Evolutionary conservation across 2,888 invertebrate genomes (phyloP).

Genomic region (Ephialtes manifestator): DNA sequence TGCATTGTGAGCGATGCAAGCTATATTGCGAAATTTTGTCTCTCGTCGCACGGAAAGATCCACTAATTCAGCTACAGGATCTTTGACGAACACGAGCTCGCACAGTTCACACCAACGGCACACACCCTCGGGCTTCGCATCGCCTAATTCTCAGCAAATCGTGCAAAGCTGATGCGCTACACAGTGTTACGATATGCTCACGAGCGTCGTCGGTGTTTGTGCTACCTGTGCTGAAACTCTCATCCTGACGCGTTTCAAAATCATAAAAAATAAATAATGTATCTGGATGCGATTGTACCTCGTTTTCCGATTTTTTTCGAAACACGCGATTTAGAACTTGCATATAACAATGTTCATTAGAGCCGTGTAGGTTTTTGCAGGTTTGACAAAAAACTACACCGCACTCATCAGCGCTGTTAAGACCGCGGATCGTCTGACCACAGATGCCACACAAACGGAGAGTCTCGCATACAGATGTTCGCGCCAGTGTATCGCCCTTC

Average conservation of each 20-base stretch:
- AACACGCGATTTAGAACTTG: not conserved
- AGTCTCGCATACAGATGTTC: no score
- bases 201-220: not conserved
- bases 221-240: no score
- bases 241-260: no score
- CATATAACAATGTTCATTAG: not conserved
- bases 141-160: not conserved
- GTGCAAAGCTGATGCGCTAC: not conserved
- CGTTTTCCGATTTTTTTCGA: not conserved
- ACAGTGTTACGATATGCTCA: not conserved
- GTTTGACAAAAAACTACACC: no score
- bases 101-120: no score
- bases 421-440: no score
- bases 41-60: constrained; percentile 39
- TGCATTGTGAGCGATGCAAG: constrained; percentile 63
- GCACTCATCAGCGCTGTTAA: no score
- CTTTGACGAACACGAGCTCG: not conserved
- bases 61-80: constrained; percentile 55
- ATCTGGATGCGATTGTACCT: no score
- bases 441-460: no score
- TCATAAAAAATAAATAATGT: no score
- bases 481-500: no score
- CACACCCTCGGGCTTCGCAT: not conserved
- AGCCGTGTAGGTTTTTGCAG: no score
- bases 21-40: constrained; percentile 36